These are phyloP conservation scores for Neomicropteryx cornuta DNA, from an alignment of 1,140 invertebrate genomes.

Conservation along the genomic window DNA sequence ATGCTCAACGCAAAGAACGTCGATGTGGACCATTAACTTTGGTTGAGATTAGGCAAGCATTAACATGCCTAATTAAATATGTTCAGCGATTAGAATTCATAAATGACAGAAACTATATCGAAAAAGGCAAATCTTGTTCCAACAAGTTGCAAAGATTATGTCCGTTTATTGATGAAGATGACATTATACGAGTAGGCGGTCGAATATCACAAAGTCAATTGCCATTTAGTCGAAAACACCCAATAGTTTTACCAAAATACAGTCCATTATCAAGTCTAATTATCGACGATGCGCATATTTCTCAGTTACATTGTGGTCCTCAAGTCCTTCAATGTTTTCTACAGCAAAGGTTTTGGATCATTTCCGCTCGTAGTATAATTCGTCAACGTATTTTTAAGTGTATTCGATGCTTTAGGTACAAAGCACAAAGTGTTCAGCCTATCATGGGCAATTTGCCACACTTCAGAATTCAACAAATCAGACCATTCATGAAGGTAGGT, in stretches of 20 bases:
- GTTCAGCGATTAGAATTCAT: too few species aligned
- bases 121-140: not conserved
- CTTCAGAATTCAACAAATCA: not conserved
- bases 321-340: not conserved
- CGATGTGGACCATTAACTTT: too few species aligned
- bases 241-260: not conserved
- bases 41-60: too few species aligned
- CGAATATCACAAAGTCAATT: not conserved
- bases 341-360: not conserved
- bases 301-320: not conserved
- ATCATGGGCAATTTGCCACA: constrained; percentile 3
- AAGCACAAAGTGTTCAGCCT: not conserved
- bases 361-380: not conserved
- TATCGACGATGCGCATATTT: not conserved
- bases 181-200: not conserved
- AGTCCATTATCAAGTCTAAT: not conserved
- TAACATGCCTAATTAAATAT: too few species aligned
- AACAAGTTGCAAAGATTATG: not conserved
- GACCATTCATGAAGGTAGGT: not conserved
- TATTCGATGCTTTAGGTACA: constrained; percentile 2
- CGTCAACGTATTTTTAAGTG: constrained; percentile 2
- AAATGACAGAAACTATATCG: too few species aligned
- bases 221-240: not conserved
- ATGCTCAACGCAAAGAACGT: too few species aligned
- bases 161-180: not conserved